Evolutionary conservation across 2,113 vertebrate genomes (phyloP), one percentile per base, ranked within the genome.

Genomic region (Brevimyrus niger): DNA sequence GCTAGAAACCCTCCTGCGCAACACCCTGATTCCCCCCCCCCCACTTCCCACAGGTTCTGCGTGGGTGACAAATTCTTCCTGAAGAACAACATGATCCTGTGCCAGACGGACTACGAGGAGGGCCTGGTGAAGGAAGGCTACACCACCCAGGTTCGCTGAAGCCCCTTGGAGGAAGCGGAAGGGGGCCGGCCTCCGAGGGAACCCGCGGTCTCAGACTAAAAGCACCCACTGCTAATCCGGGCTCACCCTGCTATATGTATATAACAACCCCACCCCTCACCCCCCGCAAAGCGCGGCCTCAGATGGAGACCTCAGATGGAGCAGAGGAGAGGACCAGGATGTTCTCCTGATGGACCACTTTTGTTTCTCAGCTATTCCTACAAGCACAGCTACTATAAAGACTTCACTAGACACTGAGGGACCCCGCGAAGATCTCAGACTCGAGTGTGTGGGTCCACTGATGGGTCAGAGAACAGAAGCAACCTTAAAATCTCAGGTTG

Each of bases 11-110:
- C 1, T 55, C 53, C 53, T 55, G 5, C 19, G 19, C 19, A 55
- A 55, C 17, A 42, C 27, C 21, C 50, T 13, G 58, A 69, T 13
- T 31, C 31, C 21, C 9, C 17, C 13, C 27, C 27, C 19, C 9
- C 27, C 19, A 7, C 51, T 89, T 89, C 15, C 21, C 86, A 58
- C 86, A 99, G 98, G 94, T 99, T 99, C 96, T 99, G 98, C 84
- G 98, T 99, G 17, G 98, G 98, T 95, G 98, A 99, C 95, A 99
- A 99, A 94, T 99, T 99, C 95, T 99, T 99, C 95, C 96, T 99
- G 94, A 99, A 99, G 97, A 99, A 99, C 96, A 99, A 99, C 96
- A 99, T 99, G 98, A 99, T 99, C 93, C 96, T 99, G 92, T 99
- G 98, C 96, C 98, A 99, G 97, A 99, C 98, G 1, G 98, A 99